Evolutionary conservation across 1,140 invertebrate species (phyloP).

Genomic region (Bombus turneri): DNA sequence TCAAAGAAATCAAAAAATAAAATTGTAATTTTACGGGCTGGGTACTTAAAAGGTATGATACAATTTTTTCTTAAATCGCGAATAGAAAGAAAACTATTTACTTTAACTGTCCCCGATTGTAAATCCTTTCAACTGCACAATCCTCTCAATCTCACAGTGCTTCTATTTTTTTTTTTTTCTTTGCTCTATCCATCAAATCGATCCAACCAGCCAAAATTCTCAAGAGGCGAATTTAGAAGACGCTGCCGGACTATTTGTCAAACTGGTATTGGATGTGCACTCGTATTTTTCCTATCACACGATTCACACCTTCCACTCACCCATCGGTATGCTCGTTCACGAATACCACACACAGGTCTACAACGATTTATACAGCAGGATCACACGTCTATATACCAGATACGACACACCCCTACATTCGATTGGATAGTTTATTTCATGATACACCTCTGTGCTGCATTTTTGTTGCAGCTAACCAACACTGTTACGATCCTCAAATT

Average conservation of each 20-base stretch:
- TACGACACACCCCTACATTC: not conserved
- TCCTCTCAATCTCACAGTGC: not conserved
- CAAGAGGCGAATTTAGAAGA: not conserved
- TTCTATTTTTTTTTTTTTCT: not conserved
- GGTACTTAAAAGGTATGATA: not conserved
- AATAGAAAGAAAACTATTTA: not conserved
- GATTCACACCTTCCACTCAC: not conserved
- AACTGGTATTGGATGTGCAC: constrained; percentile 3
- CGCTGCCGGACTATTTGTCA: not conserved
- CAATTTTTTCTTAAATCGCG: not conserved
- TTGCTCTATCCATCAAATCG: not conserved
- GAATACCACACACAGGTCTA: not conserved
- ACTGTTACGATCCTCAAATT: no score
- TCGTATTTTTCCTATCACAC: constrained; percentile 6
- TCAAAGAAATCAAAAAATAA: not conserved
- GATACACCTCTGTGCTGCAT: not conserved
- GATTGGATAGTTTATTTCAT: not conserved
- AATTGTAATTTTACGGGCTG: not conserved
- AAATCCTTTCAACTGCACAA: no score
- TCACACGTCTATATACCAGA: not conserved
- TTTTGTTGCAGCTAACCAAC: not conserved
- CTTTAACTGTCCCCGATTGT: not conserved
- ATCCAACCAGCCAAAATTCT: not conserved
- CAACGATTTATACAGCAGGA: not conserved
- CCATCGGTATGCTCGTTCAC: constrained; percentile 20